These are phyloP conservation scores for Coranthus polyacanthus DNA, from an alignment of 2,797 vertebrate genomes.

Conservation along the genomic window DNA sequence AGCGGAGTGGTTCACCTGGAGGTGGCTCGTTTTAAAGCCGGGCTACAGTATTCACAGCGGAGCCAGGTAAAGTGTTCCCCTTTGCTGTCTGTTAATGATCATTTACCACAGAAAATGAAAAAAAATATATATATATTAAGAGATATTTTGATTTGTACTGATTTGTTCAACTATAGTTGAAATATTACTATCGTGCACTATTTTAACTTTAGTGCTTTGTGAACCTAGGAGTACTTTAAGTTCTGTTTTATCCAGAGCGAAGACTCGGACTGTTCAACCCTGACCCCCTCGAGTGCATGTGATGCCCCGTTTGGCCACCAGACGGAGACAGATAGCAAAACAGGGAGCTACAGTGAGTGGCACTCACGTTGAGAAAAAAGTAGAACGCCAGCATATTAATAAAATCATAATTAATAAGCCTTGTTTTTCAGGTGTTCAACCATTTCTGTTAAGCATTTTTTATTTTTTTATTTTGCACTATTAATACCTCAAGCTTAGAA, in stretches of 20 bases:
- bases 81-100: not conserved
- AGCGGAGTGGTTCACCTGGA: conserved; percentile 89
- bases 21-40: conserved; percentile 93
- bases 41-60: conserved; percentile 87
- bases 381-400: not conserved
- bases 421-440: not conserved
- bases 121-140: not conserved
- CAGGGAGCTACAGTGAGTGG: conserved; percentile 52
- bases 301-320: conserved; percentile 65
- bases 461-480: not conserved
- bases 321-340: conserved; percentile 72
- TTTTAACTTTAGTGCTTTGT: conserved; percentile 72
- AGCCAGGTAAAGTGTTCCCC: conserved; percentile 86
- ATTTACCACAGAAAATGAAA: not conserved
- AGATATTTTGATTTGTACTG: not conserved
- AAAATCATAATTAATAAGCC: not conserved
- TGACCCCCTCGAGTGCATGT: conserved; percentile 65
- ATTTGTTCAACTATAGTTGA: conserved; percentile 1
- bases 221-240: conserved; percentile 80
- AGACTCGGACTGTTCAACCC: conserved; percentile 76
- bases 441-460: not conserved
- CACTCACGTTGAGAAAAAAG: not conserved
- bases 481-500: not conserved
- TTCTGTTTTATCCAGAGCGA: conserved; percentile 84
- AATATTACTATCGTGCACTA: conserved; percentile 3